These are phyloP conservation scores for Drosophila pseudotakahashii DNA, from an alignment of 2,888 invertebrate genomes.

Conservation along the genomic window DNA sequence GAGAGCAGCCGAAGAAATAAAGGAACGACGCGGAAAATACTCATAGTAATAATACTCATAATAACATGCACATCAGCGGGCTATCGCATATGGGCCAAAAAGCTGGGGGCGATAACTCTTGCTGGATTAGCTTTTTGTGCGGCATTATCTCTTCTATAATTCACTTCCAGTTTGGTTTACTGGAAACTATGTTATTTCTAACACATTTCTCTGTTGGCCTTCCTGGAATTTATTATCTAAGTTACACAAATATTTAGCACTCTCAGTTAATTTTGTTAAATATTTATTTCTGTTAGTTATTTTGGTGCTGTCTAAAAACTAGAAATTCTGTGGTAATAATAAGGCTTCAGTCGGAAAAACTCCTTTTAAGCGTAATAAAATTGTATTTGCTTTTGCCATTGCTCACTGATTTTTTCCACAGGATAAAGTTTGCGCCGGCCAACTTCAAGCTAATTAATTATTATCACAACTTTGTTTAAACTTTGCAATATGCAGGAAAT, in stretches of 20 bases:
- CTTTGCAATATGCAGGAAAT: slow-evolving; percentile 20
- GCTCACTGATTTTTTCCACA: neutral
- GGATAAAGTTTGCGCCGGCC: neutral
- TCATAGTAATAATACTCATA: slow-evolving; percentile 23
- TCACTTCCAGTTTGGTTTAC: slow-evolving; percentile 10
- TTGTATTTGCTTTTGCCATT: neutral
- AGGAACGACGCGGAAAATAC: slow-evolving; percentile 1
- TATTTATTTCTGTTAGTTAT: neutral
- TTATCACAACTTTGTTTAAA: slow-evolving; percentile 50
- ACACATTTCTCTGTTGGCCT: neutral
- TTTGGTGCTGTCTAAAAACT: neutral
- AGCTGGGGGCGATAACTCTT: slow-evolving; percentile 39
- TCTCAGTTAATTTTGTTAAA: neutral
- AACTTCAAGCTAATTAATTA: slow-evolving; percentile 64
- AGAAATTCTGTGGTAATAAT: neutral
- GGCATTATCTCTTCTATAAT: slow-evolving; percentile 29
- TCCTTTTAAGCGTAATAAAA: neutral
- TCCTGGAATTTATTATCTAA: neutral
- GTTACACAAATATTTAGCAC: neutral
- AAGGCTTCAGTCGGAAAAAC: neutral
- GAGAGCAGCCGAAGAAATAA: slow-evolving; percentile 46
- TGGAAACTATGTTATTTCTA: neutral
- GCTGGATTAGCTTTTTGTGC: slow-evolving; percentile 26
- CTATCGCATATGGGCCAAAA: slow-evolving; percentile 38
- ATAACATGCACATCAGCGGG: slow-evolving; percentile 33